phyloP scores from a whole-genome alignment of 2,113 vertebrate genomes.

The Romanogobio albipinnatus region DNA sequence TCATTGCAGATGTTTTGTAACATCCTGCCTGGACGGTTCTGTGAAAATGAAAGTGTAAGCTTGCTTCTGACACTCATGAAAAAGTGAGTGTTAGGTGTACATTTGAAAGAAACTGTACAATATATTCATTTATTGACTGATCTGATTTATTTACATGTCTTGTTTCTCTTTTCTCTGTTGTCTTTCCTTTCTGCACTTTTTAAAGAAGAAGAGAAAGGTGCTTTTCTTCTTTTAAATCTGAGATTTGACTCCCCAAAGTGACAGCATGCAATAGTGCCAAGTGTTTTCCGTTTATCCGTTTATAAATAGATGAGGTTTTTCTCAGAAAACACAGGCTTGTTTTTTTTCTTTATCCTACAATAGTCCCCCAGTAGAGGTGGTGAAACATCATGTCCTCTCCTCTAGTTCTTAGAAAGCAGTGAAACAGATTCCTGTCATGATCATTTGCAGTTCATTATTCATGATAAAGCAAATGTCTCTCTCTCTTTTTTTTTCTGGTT shows the following conservation, averaged over 20 bases:
- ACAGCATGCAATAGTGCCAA: slow-evolving; percentile 39
- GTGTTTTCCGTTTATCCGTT: neutral
- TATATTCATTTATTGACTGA: neutral
- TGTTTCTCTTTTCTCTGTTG: slow-evolving; percentile 42
- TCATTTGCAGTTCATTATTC: slow-evolving; percentile 8
- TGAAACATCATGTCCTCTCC: slow-evolving; percentile 32
- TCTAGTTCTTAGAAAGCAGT: slow-evolving; percentile 37
- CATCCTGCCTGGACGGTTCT: slow-evolving; percentile 8
- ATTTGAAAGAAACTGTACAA: slow-evolving; percentile 1
- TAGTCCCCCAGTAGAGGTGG: slow-evolving; percentile 28
- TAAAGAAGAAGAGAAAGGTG: slow-evolving; percentile 50
- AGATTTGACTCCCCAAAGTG: slow-evolving; percentile 35
- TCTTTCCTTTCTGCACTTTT: slow-evolving; percentile 36
- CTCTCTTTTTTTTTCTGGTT: slow-evolving; percentile 55
- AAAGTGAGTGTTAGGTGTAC: neutral
- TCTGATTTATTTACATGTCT: slow-evolving; percentile 15
- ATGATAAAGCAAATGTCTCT: slow-evolving; percentile 13
- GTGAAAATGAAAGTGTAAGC: neutral
- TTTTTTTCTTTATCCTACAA: slow-evolving; percentile 12
- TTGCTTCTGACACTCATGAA: neutral
- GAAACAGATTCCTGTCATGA: neutral
- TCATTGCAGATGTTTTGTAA: slow-evolving; percentile 9
- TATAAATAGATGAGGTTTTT: slow-evolving; percentile 14
- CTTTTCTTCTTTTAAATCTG: slow-evolving; percentile 31
- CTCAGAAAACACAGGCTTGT: slow-evolving; percentile 33